These are phyloP conservation scores for Lemur catta DNA, from an alignment of 2,797 vertebrate species.

Conservation along the genomic window DNA sequence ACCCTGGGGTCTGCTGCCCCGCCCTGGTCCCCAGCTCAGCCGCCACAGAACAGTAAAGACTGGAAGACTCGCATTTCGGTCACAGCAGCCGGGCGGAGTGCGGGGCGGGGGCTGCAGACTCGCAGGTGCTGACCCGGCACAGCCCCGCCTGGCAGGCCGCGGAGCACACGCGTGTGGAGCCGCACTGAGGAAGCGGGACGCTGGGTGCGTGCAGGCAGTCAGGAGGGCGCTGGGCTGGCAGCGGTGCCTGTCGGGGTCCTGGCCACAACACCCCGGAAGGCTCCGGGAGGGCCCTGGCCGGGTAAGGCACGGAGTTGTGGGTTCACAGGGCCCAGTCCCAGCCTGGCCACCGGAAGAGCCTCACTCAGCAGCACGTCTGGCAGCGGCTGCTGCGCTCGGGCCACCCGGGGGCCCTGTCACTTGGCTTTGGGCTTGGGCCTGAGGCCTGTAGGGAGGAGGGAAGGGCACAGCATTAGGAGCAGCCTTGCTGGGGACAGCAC, in stretches of 20 bases:
- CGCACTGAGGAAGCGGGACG: neutral
- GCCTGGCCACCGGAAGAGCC: neutral
- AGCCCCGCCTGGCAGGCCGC: neutral
- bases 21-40: neutral
- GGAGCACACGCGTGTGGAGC: neutral
- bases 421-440: constrained; percentile 66
- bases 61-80: fast-evolving
- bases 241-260: neutral
- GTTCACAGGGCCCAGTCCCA: neutral
- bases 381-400: fast-evolving
- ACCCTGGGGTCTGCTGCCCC: neutral
- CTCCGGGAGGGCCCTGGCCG: neutral
- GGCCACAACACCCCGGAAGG: neutral
- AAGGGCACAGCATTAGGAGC: fast-evolving
- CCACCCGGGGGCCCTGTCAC: neutral
- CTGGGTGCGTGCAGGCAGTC: neutral
- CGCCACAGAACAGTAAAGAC: neutral
- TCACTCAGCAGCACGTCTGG: neutral
- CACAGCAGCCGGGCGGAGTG: neutral
- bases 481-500: neutral
- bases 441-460: constrained; percentile 52
- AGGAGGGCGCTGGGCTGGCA: neutral
- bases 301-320: constrained; percentile 57
- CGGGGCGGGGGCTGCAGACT: neutral
- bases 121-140: neutral